Conservation (phyloP, 1,140 invertebrate genomes). For the Sitobion miscanthi region DNA sequence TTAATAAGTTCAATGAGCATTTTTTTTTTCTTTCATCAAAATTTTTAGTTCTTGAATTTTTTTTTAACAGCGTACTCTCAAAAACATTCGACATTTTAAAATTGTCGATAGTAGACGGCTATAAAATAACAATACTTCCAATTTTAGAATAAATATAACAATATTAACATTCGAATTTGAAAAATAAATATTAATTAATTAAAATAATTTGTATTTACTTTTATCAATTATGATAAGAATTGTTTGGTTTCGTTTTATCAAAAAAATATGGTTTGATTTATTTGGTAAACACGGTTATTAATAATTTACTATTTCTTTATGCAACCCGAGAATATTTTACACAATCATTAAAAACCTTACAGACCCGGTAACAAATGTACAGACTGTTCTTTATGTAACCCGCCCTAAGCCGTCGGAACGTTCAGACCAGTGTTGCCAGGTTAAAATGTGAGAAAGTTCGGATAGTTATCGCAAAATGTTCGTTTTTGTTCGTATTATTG, state of each 20-base stretch:
- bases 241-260: neutral
- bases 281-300: neutral
- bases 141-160: neutral
- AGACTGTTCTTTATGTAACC: no score
- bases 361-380: no score
- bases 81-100: neutral
- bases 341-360: no score
- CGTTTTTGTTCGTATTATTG: no score
- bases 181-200: neutral
- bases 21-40: neutral
- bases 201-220: neutral
- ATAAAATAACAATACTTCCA: neutral
- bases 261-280: neutral
- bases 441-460: no score
- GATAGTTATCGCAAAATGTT: no score
- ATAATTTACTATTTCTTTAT: neutral
- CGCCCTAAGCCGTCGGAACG: no score
- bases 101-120: neutral
- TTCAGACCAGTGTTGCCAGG: no score
- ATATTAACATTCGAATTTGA: neutral
- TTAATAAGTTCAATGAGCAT: neutral
- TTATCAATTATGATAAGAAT: no score
- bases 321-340: neutral
- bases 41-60: neutral
- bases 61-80: neutral